Evolutionary conservation across 2,888 invertebrate species (phyloP), one percentile per base, ranked within the genome.

Genomic region (Campopleginae sp.): DNA sequence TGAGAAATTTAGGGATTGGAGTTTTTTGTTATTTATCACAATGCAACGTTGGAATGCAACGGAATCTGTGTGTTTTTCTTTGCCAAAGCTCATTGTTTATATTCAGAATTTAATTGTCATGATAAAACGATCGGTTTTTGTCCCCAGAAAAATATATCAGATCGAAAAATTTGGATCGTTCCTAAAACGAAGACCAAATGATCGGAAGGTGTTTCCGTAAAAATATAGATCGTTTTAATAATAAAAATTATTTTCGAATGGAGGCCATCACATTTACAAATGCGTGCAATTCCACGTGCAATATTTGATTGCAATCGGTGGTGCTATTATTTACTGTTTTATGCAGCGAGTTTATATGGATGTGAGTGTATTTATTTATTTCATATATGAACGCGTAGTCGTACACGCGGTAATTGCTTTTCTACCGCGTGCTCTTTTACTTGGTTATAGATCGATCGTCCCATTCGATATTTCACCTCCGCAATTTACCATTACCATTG

Each of bases 391-490:
- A 82, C 48, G 81, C 81, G 68, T 80, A 79, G 70, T 72, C 80
- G 82, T 83, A 65, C 48, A 71, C 31, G 54, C 33, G 31, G 86
- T 86, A 86, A 86, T 87, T 87, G 85, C 84, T 58, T 86, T 86
- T 84, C 74, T 74, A 42, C 74, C 78, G 61, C 46, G 44, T 63
- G 44, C 68, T 54, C 71, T 71, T 70, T 78, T 38, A 58, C 44
- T 42, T 23, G 46, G 19, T 44, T 19, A 51, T 44, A 70, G 44
- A 66, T 77, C 81, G 78, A 85, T 79, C 79, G 81, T 63, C 70
- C 27, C 54, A 58, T 78, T 42, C 44, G 31, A 58, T 79, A 65
- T 66, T 84, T 85, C 81, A 66, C 68, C 78, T 81, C 54, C 63
- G 44, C 46, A 63, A 54, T 54, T 63, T 63, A 51, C 17, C 74